Evolutionary conservation across 2,888 invertebrate genomes (phyloP), one percentile per base, ranked within the genome.

Genomic region (Andricus curvator): DNA sequence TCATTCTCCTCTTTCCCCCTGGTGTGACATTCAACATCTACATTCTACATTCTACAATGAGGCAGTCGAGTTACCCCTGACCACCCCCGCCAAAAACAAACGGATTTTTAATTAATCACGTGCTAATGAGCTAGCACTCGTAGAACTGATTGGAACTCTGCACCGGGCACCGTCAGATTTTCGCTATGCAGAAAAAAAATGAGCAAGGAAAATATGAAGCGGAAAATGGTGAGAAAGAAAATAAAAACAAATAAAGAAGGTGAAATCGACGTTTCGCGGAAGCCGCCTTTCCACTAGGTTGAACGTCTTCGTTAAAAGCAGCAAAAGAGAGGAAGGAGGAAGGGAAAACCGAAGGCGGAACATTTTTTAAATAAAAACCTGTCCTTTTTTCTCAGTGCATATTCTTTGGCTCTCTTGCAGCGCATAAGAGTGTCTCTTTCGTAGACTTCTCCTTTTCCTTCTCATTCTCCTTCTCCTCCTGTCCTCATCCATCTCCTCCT

Each of bases 41-140:
- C 77, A 82, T 79, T 81, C 77, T 80, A 81, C 78, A 82, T 79
- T 80, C 79, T 65, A 82, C 81, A 79, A 74, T 51, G 82, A 79
- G 82, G 81, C 84, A 84, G 84, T 83, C 85, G 84, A 84, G 65
- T 62, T 74, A 79, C 81, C 81, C 74, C 67, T 66, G 41, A 79
- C 64, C 83, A 78, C 80, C 64, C 64, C 41, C 41, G 77, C 44
- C 82, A 82, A 86, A 84, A 89, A 88, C 88, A 87, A 89, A 87
- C 87, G 87, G 88, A 88, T 91, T 90, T 91, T 90, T 90, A 90
- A 91, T 91, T 90, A 91, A 91, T 91, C 89, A 88, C 89, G 86
- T 84, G 90, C 90, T 92, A 91, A 92, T 90, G 91, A 91, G 89
- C 88, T 83, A 82, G 84, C 86, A 83, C 84, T 81, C 85, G 84